Base-by-base conservation (phyloP, 2,797 vertebrate species). In the Hemibagrus guttatus region DNA sequence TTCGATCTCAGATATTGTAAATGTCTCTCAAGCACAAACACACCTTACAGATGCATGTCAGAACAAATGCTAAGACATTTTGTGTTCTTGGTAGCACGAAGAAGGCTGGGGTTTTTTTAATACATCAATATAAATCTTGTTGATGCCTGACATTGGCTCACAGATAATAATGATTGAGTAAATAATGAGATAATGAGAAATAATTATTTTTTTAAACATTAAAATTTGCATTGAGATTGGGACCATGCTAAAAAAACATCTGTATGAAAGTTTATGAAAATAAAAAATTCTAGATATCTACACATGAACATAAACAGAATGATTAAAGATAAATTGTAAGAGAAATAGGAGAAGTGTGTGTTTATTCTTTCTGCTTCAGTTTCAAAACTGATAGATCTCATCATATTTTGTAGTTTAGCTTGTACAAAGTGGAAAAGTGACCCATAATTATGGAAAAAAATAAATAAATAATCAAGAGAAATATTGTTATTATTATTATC, bases 1-100 rank as follows among this genome's bases (percentile, higher is more conserved):
- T 94, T 87, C 90, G 64, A 81, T 94, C 93, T 95, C 91, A 93
- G 93, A 94, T 93, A 92, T 93, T 87, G 72, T 88, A 91, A 90
- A 87, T 84, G 88, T 88, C 85, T 91, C 90, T 93, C 93, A 90
- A 86, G 90, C 93, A 93, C 93, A 95, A 96, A 95, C 92, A 93
- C 93, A 95, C 94, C 92, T 94, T 91, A 91, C 94, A 95, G 93
- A 91, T 93, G 92, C 91, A 90, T 89, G 91, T 92, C 92, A 91
- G 89, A 88, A 90, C 89, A 93, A 92, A 92, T 86, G 87, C 42
- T 81, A 64, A 75, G 82, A 84, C 35, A 66, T 75, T 86, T 85
- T 84, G 61, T 87, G 75, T 87, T 88, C 64, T 72, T 61, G 78
- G 84, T 84, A 21, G 35, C 28, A 35, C 56, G 19, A 64, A 80